Evolutionary conservation across 1,140 invertebrate genomes (phyloP).

Genomic region (Ceratoteleas bidentatus): DNA sequence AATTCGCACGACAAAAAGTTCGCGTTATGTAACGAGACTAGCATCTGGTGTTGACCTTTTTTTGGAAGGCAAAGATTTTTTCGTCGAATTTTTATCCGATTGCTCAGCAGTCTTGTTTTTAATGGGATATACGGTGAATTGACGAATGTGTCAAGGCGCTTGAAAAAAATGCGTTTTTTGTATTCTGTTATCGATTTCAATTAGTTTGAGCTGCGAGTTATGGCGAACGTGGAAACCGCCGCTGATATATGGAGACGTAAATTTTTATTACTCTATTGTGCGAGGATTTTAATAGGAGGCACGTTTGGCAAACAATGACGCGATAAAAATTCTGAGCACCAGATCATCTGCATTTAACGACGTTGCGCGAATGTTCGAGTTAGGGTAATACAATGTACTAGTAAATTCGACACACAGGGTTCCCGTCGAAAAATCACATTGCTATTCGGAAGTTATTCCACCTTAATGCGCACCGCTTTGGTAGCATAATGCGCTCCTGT

Average conservation of each 20-base stretch:
- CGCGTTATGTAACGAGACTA: slow-evolving; percentile 44
- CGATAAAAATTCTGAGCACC: slow-evolving; percentile 39
- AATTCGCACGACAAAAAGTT: slow-evolving; percentile 53
- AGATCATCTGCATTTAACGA: slow-evolving; percentile 41
- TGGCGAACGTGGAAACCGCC: background rate
- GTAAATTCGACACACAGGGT: slow-evolving; percentile 16
- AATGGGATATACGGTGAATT: background rate
- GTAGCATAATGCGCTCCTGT: background rate
- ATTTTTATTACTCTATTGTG: slow-evolving; percentile 45
- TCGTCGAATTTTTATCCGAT: background rate
- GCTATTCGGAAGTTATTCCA: slow-evolving; percentile 15
- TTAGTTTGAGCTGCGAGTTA: background rate
- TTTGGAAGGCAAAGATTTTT: slow-evolving; percentile 3
- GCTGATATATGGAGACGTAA: slow-evolving; percentile 27
- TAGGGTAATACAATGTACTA: slow-evolving; percentile 25
- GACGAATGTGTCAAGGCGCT: too few relatives aligned
- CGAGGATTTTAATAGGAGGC: slow-evolving; percentile 22
- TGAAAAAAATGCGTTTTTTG: too few relatives aligned
- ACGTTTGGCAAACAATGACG: slow-evolving; percentile 30
- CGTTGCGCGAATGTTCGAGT: slow-evolving; percentile 2
- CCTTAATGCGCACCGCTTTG: slow-evolving; percentile 2
- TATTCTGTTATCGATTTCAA: background rate
- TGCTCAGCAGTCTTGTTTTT: too few relatives aligned
- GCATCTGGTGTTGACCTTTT: slow-evolving; percentile 16
- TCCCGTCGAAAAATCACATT: slow-evolving; percentile 3